Base-by-base conservation (phyloP, 2,113 vertebrate genomes). In the Carettochelys insculpta region DNA sequence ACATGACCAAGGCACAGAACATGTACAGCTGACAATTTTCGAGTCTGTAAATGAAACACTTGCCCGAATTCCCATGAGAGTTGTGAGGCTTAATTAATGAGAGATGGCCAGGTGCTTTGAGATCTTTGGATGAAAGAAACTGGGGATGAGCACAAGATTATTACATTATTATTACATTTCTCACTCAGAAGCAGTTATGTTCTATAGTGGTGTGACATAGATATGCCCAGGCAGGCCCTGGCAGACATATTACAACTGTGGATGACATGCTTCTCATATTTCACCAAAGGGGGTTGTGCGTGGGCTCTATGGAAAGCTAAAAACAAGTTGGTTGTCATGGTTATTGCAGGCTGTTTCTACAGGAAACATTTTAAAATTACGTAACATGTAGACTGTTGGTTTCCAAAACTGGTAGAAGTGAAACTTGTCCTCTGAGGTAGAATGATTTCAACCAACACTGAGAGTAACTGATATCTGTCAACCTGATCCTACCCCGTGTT, bases 1-100 rank as follows among this genome's bases (percentile, higher is more conserved):
- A 87, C 85, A 81, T 89, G 87, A 53, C 93, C 86, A 88, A 75
- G 86, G 78, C 52, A 50, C 52, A 77, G 94, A 83, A 85, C 71
- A 68, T 86, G n/a, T 91, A 58, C 61, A 11, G 16, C 12, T 89
- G 83, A 77, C 1, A 0, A 68, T 61, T 91, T 92, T n/a, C 68
- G 71, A 83, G 38, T 58, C 92, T 92, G 25, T 90, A 89, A 89
- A 20, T 3, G 6, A 86, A 92, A 11, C 56, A 43, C 71, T 45
- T 43, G 41, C 25, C 71, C 24, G 22, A 45, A 41, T 45, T 27
- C 43, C 71, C 25, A 43, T 25, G 71, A 43, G 71, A 75, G 41
- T 29, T 16, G 71, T 45, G 71, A 45, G 43, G 24, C 41, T 75
- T 27, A 75, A 75, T 75, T 75, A 75, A 75, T 27, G 41, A 75